Conservation (phyloP, 1,140 invertebrate genomes). For the Drosophila seguyi region DNA sequence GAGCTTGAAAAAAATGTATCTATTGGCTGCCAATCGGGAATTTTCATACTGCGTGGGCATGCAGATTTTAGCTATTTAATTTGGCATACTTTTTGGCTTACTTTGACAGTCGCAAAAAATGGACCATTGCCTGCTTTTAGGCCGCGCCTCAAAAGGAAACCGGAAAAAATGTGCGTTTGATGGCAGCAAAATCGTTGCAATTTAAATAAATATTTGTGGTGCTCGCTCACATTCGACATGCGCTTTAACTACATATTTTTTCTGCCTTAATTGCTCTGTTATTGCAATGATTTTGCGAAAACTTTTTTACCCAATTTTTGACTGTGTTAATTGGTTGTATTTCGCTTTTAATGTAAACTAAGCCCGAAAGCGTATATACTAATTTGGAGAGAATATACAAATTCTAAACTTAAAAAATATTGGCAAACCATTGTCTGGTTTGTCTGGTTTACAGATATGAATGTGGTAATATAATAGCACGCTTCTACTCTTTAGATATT, state of each 20-base stretch:
- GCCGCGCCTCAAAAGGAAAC: conserved; percentile 1
- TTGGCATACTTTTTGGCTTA: conserved; percentile 30
- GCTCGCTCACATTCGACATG: conserved; percentile 12
- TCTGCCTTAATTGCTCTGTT: conserved; percentile 1
- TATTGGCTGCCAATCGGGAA: conserved; percentile 6
- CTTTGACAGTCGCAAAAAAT: conserved; percentile 12
- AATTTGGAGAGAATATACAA: background rate
- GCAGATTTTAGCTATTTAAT: conserved; percentile 3
- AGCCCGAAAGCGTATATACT: no score
- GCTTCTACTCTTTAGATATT: background rate
- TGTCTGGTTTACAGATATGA: background rate
- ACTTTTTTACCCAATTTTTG: background rate
- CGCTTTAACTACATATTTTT: conserved; percentile 11
- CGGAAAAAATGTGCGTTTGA: conserved; percentile 1
- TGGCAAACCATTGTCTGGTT: background rate
- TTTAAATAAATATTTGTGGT: conserved; percentile 42
- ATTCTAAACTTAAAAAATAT: background rate
- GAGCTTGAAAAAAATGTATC: background rate
- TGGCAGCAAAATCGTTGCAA: background rate
- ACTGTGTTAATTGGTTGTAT: background rate
- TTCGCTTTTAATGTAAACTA: background rate
- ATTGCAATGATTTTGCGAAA: background rate
- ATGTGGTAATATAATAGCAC: background rate
- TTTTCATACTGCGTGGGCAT: conserved; percentile 2
- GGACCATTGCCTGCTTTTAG: conserved; percentile 14